Base-by-base conservation (phyloP, 2,888 invertebrate species). In the Leptopterna dolabrata region DNA sequence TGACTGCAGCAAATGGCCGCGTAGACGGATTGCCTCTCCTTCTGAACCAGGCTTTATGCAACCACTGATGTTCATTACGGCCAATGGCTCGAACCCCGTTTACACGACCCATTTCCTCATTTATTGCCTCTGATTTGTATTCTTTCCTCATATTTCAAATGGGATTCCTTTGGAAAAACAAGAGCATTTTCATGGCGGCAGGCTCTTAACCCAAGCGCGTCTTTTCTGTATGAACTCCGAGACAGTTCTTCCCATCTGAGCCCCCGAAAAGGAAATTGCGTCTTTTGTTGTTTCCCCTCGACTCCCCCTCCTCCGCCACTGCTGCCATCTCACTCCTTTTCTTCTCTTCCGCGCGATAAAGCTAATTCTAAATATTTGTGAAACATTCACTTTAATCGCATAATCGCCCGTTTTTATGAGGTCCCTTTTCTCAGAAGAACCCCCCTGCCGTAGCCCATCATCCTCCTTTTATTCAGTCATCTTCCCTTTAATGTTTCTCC, bases 291-390 rank as follows among this genome's bases (percentile, higher is more conserved):
- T 55, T 51, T 30, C 51, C 51, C 51, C 80, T 24, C n/a, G 9
- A 11, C 24, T 51, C 16, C 14, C 16, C 24, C 24, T 29, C 3
- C 82, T 55, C 70, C 30, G 55, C 71, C 43, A 4, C 47, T 70
- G 36, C n/a, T n/a, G n/a, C n/a, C n/a, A n/a, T n/a, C n/a, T n/a
- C n/a, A n/a, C n/a, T 4, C 2, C 36, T 4, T 36, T 36, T 4
- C 2, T 19, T 24, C n/a, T 24, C 24, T 85, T 85, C 71, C 85
- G 45, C 43, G 47, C 85, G 76, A 85, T 85, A 47, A 73, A 85
- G 76, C 85, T 73, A 73, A 85, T 85, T 85, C 47, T 73, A 73
- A 85, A 85, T 85, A 85, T 85, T 85, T 85, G 85, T 71, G 85
- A 85, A 85, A 85, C 85, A 85, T 85, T 73, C 30, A 24, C 85